These are phyloP conservation scores for Phoenicopterus ruber DNA, from an alignment of 2,113 vertebrate species.

Conservation along the genomic window DNA sequence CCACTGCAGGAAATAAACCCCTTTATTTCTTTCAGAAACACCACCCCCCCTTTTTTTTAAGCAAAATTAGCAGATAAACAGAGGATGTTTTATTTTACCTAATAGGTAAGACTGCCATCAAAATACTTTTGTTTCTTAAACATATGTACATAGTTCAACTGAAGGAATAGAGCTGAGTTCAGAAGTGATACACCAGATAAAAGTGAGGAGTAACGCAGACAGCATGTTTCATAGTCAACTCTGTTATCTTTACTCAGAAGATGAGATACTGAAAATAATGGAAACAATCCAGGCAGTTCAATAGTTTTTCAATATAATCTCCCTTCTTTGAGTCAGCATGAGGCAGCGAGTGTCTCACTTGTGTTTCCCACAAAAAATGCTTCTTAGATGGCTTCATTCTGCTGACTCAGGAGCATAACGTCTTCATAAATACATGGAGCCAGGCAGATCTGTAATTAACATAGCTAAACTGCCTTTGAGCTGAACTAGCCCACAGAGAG, in stretches of 20 bases:
- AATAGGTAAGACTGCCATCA: neutral
- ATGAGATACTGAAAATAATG: neutral
- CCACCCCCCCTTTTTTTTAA: too few species aligned
- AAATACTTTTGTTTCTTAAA: neutral
- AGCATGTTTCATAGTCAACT: neutral
- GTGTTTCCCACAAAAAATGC: neutral
- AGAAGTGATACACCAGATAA: neutral
- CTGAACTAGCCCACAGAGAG: neutral
- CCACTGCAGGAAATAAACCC: neutral
- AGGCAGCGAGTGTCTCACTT: neutral
- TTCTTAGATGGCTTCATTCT: neutral
- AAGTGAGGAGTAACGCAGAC: neutral
- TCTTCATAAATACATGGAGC: neutral
- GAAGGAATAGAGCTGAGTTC: neutral
- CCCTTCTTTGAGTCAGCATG: neutral
- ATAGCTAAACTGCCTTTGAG: neutral
- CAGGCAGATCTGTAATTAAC: neutral
- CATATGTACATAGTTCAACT: accelerated
- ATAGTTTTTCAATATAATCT: neutral
- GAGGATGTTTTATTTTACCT: neutral
- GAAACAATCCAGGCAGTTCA: neutral
- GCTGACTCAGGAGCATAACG: neutral
- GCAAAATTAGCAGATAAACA: neutral
- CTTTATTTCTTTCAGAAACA: neutral
- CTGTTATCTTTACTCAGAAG: neutral